phyloP scores from a whole-genome alignment of 2,113 vertebrate genomes.

The Polypterus senegalus region DNA sequence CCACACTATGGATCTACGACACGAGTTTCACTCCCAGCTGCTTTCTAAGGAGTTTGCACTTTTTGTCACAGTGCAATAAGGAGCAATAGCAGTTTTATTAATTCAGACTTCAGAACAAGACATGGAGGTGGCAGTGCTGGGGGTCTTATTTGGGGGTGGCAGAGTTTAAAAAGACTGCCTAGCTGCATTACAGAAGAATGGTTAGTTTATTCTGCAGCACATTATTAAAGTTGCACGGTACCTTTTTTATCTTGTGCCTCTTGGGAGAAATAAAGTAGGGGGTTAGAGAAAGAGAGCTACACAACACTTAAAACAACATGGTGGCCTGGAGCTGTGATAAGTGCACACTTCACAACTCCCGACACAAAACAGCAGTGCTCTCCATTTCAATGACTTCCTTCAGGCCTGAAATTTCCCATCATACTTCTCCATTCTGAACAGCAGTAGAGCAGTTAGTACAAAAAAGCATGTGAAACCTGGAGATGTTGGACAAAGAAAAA shows the following conservation, averaged over 20 bases:
- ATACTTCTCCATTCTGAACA: background rate
- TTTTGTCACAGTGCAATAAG: slow-evolving; percentile 48
- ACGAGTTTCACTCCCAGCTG: slow-evolving; percentile 19
- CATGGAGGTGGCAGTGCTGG: background rate
- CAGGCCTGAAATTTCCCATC: slow-evolving; percentile 1
- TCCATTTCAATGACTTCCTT: too few relatives aligned
- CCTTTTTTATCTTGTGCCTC: slow-evolving; percentile 22
- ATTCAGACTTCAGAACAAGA: slow-evolving; percentile 42
- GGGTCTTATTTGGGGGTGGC: too few relatives aligned
- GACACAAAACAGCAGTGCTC: too few relatives aligned
- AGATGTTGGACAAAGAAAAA: too few relatives aligned
- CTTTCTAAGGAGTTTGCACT: slow-evolving; percentile 40
- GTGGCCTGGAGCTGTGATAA: too few relatives aligned
- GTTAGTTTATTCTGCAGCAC: slow-evolving; percentile 41
- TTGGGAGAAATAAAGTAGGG: background rate
- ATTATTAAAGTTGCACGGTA: slow-evolving; percentile 44
- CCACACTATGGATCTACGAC: too few relatives aligned
- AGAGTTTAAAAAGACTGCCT: background rate
- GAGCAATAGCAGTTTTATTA: slow-evolving; percentile 59
- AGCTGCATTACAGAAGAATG: slow-evolving; percentile 42
- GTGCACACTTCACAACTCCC: too few relatives aligned
- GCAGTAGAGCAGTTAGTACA: too few relatives aligned
- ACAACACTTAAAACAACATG: too few relatives aligned
- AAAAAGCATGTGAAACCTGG: too few relatives aligned
- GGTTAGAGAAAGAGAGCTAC: too few relatives aligned